Evolutionary conservation across 1,140 invertebrate species (phyloP).

Genomic region (Marisa cornuarietis): DNA sequence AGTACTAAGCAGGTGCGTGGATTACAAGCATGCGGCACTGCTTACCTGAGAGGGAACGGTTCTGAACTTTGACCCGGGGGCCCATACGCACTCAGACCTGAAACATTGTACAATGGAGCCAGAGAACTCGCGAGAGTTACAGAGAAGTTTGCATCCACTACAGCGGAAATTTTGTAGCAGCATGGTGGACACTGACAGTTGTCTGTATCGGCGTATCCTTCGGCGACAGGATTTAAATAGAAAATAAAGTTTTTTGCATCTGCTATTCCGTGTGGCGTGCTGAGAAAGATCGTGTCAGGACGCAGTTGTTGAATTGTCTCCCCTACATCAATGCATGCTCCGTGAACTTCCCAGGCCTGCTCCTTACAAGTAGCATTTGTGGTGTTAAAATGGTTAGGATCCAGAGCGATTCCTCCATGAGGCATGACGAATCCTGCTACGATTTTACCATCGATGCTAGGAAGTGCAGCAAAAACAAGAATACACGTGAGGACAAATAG

Average conservation of each 20-base stretch:
- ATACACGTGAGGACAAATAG: neutral
- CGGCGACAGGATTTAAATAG: slow-evolving; percentile 38
- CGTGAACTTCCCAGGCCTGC: slow-evolving; percentile 38
- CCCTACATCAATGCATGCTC: slow-evolving; percentile 31
- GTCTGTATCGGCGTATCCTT: slow-evolving; percentile 43
- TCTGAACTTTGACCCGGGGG: slow-evolving; percentile 37
- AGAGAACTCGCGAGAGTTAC: slow-evolving; percentile 20
- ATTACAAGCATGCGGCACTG: neutral
- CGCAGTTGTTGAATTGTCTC: slow-evolving; percentile 23
- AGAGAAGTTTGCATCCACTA: slow-evolving; percentile 28
- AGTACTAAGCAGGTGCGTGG: no score
- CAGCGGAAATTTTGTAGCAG: slow-evolving; percentile 36
- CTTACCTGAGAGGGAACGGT: slow-evolving; percentile 43
- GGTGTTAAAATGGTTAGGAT: slow-evolving; percentile 41
- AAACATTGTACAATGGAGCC: slow-evolving; percentile 27
- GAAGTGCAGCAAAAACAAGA: neutral
- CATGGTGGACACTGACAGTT: slow-evolving; percentile 46
- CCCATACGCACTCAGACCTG: slow-evolving; percentile 42
- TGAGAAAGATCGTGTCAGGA: slow-evolving; percentile 42
- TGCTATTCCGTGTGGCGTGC: slow-evolving; percentile 46
- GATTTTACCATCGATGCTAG: slow-evolving; percentile 11
- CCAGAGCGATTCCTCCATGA: slow-evolving; percentile 46
- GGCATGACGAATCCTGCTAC: slow-evolving; percentile 38
- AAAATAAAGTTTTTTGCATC: slow-evolving; percentile 42
- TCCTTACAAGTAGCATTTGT: slow-evolving; percentile 39